phyloP scores from a whole-genome alignment of 2,797 vertebrate species.

The Enteromius afrohamiltoni region DNA sequence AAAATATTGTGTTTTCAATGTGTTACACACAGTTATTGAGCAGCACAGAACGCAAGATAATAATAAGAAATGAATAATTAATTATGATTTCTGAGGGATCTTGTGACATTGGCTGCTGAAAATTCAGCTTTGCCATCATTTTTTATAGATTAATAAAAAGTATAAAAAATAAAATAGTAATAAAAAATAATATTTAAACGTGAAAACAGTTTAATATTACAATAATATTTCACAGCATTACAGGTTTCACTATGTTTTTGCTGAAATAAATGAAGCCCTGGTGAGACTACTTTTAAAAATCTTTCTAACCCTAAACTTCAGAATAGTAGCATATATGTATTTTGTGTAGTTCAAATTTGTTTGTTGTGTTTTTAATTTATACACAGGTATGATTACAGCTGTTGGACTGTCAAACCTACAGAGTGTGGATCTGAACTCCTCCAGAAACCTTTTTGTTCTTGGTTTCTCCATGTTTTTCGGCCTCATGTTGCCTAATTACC shows the following conservation, averaged over 20 bases:
- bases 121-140: not conserved
- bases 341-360: not conserved
- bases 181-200: no score
- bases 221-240: not conserved
- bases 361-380: slow-evolving; percentile 5
- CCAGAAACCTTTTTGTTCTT: slow-evolving; percentile 94
- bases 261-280: not conserved
- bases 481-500: slow-evolving; percentile 87
- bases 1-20: no score
- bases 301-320: not conserved
- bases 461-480: slow-evolving; percentile 97
- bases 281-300: not conserved
- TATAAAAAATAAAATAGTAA: no score
- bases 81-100: not conserved
- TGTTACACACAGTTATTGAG: no score
- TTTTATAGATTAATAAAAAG: no score
- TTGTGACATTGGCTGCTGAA: not conserved
- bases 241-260: not conserved
- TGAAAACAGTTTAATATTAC: not conserved
- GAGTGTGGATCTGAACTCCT: slow-evolving; percentile 94
- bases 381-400: slow-evolving; percentile 94
- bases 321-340: not conserved
- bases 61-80: not conserved
- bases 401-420: slow-evolving; percentile 96
- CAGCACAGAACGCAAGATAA: not conserved